A percentile compares a stretch with the other conserved stretches of the same genome.
phyloP scores from a whole-genome alignment of 2,888 invertebrate species.

The Idaea dimidiata region DNA sequence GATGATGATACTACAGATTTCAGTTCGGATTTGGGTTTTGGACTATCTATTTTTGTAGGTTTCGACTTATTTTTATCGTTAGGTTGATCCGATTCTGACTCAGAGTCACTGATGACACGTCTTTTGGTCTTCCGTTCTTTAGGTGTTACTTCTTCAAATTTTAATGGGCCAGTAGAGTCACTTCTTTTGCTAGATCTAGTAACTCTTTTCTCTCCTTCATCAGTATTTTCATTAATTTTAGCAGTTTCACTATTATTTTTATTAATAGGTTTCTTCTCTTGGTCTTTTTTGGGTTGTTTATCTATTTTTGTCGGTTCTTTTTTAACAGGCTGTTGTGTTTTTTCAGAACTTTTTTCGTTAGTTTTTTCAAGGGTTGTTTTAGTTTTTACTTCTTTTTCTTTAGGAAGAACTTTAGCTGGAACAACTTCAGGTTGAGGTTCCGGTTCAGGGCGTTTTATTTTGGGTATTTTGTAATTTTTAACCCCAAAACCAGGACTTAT shows the following conservation, averaged over 20 bases:
- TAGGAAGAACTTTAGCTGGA: constrained; percentile 17
- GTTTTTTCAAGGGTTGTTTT: constrained; percentile 17
- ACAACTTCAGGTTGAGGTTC: constrained; percentile 24
- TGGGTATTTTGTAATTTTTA: constrained; percentile 75
- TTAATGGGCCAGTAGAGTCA: constrained; percentile 4
- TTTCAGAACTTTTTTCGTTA: constrained; percentile 18
- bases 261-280: constrained; percentile 13
- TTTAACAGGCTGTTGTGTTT: constrained; percentile 21
- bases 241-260: constrained; percentile 15
- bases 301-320: constrained; percentile 12
- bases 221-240: constrained; percentile 16
- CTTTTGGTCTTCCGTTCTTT: constrained; percentile 42
- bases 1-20: constrained; percentile 9
- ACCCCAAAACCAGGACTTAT: constrained; percentile 65
- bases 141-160: constrained; percentile 14
- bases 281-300: constrained; percentile 12
- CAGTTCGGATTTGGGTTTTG: constrained; percentile 5
- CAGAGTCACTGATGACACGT: constrained; percentile 45
- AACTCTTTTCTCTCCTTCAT: constrained; percentile 35
- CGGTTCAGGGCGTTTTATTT: constrained; percentile 60
- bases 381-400: constrained; percentile 17
- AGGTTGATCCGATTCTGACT: constrained; percentile 45
- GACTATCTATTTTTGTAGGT: constrained; percentile 8
- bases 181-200: constrained; percentile 47
- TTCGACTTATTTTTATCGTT: constrained; percentile 5